A percentile compares a stretch with the other conserved stretches of the same genome.
phyloP scores from a whole-genome alignment of 1,140 invertebrate species.

The Procambarus clarkii region DNA sequence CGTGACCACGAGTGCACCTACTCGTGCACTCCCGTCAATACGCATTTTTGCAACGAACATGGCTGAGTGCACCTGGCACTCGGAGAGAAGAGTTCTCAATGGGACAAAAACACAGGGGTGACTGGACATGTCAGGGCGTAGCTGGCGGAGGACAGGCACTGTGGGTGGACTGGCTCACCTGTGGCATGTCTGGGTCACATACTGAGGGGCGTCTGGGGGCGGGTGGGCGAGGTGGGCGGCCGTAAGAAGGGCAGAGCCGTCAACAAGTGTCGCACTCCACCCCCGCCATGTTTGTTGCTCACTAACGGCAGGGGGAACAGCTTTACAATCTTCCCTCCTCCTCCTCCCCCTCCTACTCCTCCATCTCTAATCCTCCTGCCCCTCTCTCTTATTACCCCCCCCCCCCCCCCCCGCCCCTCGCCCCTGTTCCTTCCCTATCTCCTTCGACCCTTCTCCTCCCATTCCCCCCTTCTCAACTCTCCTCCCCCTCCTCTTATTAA shows the following conservation, averaged over 20 bases:
- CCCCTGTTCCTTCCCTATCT: too few species aligned
- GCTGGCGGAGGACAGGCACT: background rate
- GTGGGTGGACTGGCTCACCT: conserved; percentile 8
- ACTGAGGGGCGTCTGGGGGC: background rate
- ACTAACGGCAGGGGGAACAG: background rate
- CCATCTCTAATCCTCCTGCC: too few species aligned
- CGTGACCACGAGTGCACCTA: background rate
- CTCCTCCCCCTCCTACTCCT: background rate
- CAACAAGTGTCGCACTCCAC: conserved; percentile 45
- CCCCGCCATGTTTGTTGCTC: conserved; percentile 54
- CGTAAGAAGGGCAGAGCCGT: conserved; percentile 4
- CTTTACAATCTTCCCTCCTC: conserved; percentile 27
- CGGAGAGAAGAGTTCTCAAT: background rate
- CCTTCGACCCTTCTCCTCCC: too few species aligned
- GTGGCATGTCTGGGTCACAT: conserved; percentile 23
- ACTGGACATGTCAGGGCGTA: background rate
- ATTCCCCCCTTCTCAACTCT: too few species aligned
- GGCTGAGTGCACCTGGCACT: conserved; percentile 32
- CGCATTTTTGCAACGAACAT: conserved; percentile 55
- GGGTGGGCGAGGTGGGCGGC: background rate
- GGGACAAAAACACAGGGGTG: background rate
- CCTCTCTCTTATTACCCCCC: too few species aligned
- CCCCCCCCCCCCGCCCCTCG: too few species aligned
- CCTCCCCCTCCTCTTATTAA: too few species aligned
- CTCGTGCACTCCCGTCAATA: conserved; percentile 45